A percentile compares a stretch with the other conserved stretches of the same genome.
Evolutionary conservation across 2,113 vertebrate species (phyloP).

Genomic region (Cepphus grylle): DNA sequence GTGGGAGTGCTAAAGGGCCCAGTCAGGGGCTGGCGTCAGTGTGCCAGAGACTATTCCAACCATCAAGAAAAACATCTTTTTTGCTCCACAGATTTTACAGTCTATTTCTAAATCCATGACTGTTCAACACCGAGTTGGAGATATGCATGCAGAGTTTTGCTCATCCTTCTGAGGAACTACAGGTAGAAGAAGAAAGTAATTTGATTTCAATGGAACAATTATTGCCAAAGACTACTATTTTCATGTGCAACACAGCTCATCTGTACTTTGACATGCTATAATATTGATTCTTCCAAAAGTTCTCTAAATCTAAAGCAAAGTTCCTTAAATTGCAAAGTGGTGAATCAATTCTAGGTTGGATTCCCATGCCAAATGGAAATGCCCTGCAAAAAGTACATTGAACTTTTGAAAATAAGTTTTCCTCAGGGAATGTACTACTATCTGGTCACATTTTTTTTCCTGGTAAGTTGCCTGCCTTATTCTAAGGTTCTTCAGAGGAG

Average conservation of each 20-base stretch:
- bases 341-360: neutral
- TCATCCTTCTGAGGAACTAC: neutral
- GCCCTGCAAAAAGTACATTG: neutral
- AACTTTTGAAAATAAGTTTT: neutral
- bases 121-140: neutral
- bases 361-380: neutral
- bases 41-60: neutral
- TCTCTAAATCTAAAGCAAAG: neutral
- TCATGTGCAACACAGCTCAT: neutral
- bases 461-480: neutral
- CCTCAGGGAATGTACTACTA: neutral
- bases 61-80: neutral
- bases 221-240: neutral
- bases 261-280: neutral
- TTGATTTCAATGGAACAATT: neutral
- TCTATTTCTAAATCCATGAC: neutral
- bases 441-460: neutral
- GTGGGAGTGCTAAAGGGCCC: neutral
- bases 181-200: neutral
- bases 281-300: neutral
- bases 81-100: neutral
- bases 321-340: neutral
- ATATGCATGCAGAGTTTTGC: neutral
- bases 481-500: slow-evolving; percentile 1
- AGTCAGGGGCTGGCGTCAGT: neutral